Evolutionary conservation across 2,888 invertebrate genomes (phyloP), one percentile per base, ranked within the genome.

Genomic region (Agrotis segetum): DNA sequence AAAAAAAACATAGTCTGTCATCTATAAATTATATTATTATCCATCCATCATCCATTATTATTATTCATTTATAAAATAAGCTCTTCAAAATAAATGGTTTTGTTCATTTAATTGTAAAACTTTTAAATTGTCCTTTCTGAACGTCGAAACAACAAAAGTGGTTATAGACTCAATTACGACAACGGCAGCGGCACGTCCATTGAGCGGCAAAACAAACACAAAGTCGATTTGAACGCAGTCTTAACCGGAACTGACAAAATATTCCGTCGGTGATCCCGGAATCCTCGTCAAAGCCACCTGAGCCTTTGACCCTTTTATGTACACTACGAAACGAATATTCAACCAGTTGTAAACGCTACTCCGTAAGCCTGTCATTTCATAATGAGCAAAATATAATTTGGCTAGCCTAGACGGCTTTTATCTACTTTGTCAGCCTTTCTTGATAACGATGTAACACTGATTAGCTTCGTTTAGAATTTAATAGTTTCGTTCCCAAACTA

Each of bases 241-340:
- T 64, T 70, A 65, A 67, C 58, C 77, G 74, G 74, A 81, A 72
- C 69, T 60, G 66, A 56, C 71, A 80, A 82, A 82, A 83, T 83
- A 74, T 81, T 69, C 74, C 64, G 71, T 53, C 60, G 62, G 74
- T 77, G 77, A 67, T 73, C 67, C 68, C 64, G 52, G 56, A 71
- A 69, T 71, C 58, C 24, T 50, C 61, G 69, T 74, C 78, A 84
- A 78, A 74, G 78, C 62, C 72, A 50, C 64, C 62, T 63, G 63
- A 68, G 67, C 81, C 81, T 82, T 81, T 84, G 78, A 81, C 67
- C 72, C 71, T 72, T 74, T 70, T 67, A 74, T 64, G 60, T 69
- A 47, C 66, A 81, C 81, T 66, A 77, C 24, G 77, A 72, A 70
- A 53, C 66, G 77, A 81, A 77, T 77, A 77, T 52, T 46, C 70